Base-by-base conservation (phyloP, 2,797 vertebrate species). In the Nyctalus aviator region DNA sequence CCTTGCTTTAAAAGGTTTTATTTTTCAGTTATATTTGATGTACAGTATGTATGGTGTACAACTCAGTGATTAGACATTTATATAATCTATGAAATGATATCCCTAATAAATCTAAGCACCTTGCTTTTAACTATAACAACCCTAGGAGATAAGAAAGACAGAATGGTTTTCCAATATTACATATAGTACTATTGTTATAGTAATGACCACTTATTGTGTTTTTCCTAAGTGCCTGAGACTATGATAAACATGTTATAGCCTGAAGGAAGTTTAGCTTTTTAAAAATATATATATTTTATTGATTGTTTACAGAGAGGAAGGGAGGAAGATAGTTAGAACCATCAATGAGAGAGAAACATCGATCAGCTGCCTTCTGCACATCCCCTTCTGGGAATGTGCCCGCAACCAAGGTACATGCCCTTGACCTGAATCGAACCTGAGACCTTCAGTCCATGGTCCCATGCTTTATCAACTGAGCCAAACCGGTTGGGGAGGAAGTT, bases 211-310 rank as follows among this genome's bases (percentile, higher is more conserved):
- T 59, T 87, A 55, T n/a, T 68, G 17, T n/a, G 30, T 68, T 94
- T 92, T 84, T 59, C 37, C 35, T 30, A 76, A 84, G 53, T 92
- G 27, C 44, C 32, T 62, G 27, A 93, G n/a, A 95, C 4, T 27
- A 10, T 68, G 30, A 35, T 77, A 73, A 90, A 12, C 11, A 20
- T 5, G 62, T 59, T 64, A 35, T 37, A 66, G 53, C 3, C 44
- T 71, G 23, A 88, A 62, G 82, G 62, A 94, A n/a, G 7, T 76
- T 84, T 76, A 82, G 10, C 21, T 17, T 69, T 57, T 21, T 21
- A 21, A 55, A 55, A 55, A 55, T 53, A 53, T 55, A 55, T 55
- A 55, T 55, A 55, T 55, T 23, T 55, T 55, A 55, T 55, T 55
- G 20, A 55, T 55, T 55, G 21, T 55, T 55, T 55, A 55, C 53